Evolutionary conservation across 37 sponge, comb jelly and placozoan species (phyloP).

Genomic region (Bolinopsis microptera): DNA sequence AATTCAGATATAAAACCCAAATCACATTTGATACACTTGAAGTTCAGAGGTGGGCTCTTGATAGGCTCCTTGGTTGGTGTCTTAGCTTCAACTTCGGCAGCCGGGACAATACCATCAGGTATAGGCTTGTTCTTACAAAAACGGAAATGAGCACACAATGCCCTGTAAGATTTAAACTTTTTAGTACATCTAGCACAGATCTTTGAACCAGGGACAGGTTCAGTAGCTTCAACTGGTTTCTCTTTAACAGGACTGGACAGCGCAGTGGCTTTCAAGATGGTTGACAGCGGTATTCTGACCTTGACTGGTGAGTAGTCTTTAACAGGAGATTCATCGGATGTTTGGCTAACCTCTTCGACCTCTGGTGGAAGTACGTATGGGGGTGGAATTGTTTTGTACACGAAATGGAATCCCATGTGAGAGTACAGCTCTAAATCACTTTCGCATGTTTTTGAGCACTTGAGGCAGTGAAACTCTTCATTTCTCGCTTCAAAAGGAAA

Average conservation of each 20-base stretch:
- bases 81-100: neutral
- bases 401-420: conserved; percentile 46
- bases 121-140: neutral
- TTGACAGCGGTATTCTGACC: conserved; percentile 5
- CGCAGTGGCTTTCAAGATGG: neutral
- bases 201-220: neutral
- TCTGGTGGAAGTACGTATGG: neutral
- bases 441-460: conserved; percentile 21
- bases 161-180: neutral
- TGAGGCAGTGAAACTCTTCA: neutral
- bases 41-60: neutral
- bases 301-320: neutral
- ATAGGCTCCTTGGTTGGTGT: neutral
- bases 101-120: neutral
- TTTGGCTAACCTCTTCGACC: neutral
- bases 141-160: neutral
- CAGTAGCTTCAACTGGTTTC: neutral
- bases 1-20: neutral
- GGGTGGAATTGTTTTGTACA: neutral
- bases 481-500: neutral
- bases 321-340: neutral
- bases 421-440: conserved; percentile 61
- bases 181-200: neutral
- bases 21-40: conserved; percentile 36
- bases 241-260: neutral